Evolutionary conservation across 2,797 vertebrate species (phyloP).

Genomic region (Siniperca undulata): DNA sequence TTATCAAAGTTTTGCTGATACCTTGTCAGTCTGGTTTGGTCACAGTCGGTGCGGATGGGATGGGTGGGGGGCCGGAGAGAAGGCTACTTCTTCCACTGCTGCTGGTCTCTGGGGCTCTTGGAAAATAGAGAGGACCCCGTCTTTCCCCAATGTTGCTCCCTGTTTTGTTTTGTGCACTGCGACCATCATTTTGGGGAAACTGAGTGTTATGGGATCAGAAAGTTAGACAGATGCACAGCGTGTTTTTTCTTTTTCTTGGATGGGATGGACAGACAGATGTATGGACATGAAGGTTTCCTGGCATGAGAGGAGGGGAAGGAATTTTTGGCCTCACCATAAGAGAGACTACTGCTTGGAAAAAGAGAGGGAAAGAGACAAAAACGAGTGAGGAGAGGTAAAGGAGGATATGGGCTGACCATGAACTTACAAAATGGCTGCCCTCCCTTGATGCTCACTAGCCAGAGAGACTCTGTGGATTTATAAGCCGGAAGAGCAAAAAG

Average conservation of each 20-base stretch:
- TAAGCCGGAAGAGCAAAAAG: slow-evolving; percentile 30
- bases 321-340: slow-evolving; percentile 34
- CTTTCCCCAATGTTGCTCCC: slow-evolving; percentile 22
- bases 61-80: slow-evolving; percentile 27
- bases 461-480: slow-evolving; percentile 68
- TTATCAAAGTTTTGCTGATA: slow-evolving; percentile 61
- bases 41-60: slow-evolving; percentile 2
- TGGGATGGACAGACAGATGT: slow-evolving; percentile 34
- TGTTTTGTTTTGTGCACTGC: slow-evolving; percentile 76
- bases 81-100: slow-evolving; percentile 36
- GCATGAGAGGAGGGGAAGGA: slow-evolving; percentile 22
- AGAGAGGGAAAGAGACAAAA: slow-evolving; percentile 53
- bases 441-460: slow-evolving; percentile 43
- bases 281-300: slow-evolving; percentile 40
- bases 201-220: slow-evolving; percentile 37
- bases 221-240: slow-evolving; percentile 37
- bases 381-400: slow-evolving; percentile 43
- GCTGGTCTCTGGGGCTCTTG: slow-evolving; percentile 56
- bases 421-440: slow-evolving; percentile 65
- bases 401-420: slow-evolving; percentile 46
- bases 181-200: slow-evolving; percentile 65
- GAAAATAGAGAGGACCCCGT: slow-evolving; percentile 47
- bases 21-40: slow-evolving; percentile 50
- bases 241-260: slow-evolving; percentile 18
- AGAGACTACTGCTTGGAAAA: slow-evolving; percentile 66